Conservation (phyloP, 2,113 vertebrate genomes). For the Chloropsis hardwickii region DNA sequence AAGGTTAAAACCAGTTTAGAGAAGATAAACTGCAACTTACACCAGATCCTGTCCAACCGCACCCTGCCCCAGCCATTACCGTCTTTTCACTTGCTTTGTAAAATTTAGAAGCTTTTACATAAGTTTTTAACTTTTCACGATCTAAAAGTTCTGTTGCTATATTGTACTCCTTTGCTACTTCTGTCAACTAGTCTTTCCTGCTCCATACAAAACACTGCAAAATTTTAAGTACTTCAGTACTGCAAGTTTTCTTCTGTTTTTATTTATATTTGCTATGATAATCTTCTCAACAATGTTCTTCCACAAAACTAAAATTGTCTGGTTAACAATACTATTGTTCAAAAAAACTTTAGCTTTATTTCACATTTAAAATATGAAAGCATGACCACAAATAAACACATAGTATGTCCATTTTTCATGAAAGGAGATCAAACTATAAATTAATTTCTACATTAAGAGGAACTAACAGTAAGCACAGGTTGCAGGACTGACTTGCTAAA, state of each 20-base stretch:
- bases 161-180: neutral
- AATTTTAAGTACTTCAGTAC: neutral
- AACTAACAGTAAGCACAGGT: neutral
- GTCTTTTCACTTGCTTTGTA: neutral
- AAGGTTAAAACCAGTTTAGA: neutral
- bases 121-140: neutral
- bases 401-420: neutral
- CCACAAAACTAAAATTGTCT: neutral
- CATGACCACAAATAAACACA: neutral
- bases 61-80: neutral
- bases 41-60: neutral
- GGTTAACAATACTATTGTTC: neutral
- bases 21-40: neutral
- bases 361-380: neutral
- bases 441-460: neutral
- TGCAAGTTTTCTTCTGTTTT: neutral
- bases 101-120: neutral
- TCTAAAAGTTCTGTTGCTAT: neutral
- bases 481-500: neutral
- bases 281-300: neutral
- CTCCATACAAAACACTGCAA: neutral
- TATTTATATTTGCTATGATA: neutral
- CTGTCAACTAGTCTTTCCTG: neutral
- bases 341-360: neutral
- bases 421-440: neutral